These are phyloP conservation scores for Papilio gigon DNA, from an alignment of 2,888 invertebrate species.

Conservation along the genomic window DNA sequence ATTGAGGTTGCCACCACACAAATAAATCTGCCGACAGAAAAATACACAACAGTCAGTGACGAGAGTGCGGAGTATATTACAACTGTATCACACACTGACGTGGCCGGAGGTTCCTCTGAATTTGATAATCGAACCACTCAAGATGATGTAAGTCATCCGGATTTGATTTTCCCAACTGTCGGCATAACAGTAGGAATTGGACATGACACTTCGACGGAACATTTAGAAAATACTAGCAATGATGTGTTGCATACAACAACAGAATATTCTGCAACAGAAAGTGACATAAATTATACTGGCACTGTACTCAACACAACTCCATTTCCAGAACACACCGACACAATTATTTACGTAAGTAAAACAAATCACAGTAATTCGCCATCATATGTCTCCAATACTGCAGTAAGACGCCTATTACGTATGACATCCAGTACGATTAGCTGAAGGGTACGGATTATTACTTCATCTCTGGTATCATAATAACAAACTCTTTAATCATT, in stretches of 20 bases:
- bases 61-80: background rate
- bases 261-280: constrained; percentile 19
- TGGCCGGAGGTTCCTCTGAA: too few relatives aligned
- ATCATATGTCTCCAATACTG: background rate
- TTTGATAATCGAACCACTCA: too few relatives aligned
- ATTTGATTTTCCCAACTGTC: constrained; percentile 6
- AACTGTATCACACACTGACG: too few relatives aligned
- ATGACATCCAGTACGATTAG: too few relatives aligned
- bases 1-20: background rate
- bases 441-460: too few relatives aligned
- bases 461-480: too few relatives aligned
- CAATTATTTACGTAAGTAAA: constrained; percentile 8
- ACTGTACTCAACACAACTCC: background rate
- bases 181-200: constrained; percentile 15
- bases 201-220: background rate
- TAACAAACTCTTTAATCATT: too few relatives aligned
- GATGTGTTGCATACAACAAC: constrained; percentile 11
- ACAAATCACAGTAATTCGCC: background rate
- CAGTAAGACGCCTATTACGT: too few relatives aligned
- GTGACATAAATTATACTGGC: constrained; percentile 12
- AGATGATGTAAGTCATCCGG: background rate
- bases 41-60: background rate
- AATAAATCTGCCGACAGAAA: background rate
- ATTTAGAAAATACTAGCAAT: background rate
- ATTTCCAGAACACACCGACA: background rate